Evolutionary conservation across 2,797 vertebrate species (phyloP).

Genomic region (Dermochelys coriacea): DNA sequence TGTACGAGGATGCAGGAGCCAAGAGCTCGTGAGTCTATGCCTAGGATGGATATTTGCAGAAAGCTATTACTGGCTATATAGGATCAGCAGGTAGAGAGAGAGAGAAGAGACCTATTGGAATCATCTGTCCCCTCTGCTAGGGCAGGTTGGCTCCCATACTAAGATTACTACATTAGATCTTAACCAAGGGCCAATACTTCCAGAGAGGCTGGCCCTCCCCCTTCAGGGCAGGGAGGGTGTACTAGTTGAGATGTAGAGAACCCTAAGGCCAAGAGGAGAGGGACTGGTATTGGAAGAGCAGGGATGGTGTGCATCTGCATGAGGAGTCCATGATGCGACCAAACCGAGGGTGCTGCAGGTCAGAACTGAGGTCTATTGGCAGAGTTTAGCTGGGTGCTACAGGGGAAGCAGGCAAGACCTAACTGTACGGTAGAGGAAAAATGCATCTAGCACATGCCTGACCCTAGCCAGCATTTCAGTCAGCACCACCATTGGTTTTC

Average conservation of each 20-base stretch:
- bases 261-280: neutral
- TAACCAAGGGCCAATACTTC: neutral
- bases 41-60: neutral
- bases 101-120: neutral
- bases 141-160: neutral
- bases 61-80: neutral
- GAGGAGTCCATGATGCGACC: accelerated
- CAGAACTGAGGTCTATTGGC: accelerated
- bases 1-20: neutral
- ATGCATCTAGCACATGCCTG: neutral
- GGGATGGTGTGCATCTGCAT: neutral
- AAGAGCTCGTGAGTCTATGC: neutral
- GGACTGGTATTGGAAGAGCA: neutral
- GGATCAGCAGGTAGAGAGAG: neutral
- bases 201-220: neutral
- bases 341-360: accelerated
- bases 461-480: accelerated
- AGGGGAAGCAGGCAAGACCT: neutral
- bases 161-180: neutral
- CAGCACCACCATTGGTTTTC: neutral
- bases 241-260: neutral
- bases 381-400: accelerated
- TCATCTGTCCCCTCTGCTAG: neutral
- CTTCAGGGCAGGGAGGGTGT: neutral
- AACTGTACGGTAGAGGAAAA: neutral